These are phyloP conservation scores for Protosalanx chinensis DNA, from an alignment of 2,797 vertebrate genomes.

Conservation along the genomic window DNA sequence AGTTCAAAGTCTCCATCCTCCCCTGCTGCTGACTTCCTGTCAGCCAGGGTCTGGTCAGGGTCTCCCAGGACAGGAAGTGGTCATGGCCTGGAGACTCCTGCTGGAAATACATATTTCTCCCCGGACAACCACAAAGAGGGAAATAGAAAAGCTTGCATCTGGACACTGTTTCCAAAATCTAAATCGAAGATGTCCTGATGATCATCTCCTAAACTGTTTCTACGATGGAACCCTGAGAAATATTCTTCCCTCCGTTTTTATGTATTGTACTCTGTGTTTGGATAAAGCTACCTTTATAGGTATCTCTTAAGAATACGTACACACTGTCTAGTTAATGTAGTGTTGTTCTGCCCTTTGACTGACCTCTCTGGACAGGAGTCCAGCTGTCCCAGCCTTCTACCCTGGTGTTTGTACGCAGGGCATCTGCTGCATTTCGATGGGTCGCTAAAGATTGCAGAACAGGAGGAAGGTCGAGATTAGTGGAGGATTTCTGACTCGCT, in stretches of 20 bases:
- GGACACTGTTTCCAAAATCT: too few species aligned
- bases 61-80: constrained; percentile 7
- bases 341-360: neutral
- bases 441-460: constrained; percentile 49
- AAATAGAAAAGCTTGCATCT: too few species aligned
- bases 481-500: constrained; percentile 63
- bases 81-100: neutral
- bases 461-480: constrained; percentile 59
- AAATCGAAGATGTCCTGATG: too few species aligned
- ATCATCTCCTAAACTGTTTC: too few species aligned
- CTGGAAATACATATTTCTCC: neutral
- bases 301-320: too few species aligned
- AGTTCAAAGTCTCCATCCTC: constrained; percentile 9
- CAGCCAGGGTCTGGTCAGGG: neutral
- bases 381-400: constrained; percentile 1
- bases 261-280: neutral
- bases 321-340: neutral
- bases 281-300: too few species aligned
- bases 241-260: neutral
- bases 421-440: neutral
- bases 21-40: constrained; percentile 4
- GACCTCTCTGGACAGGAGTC: neutral
- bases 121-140: too few species aligned
- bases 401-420: neutral
- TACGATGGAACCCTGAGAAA: too few species aligned